Conservation (phyloP, 2,797 vertebrate genomes). For the Acanthurus lineatus region DNA sequence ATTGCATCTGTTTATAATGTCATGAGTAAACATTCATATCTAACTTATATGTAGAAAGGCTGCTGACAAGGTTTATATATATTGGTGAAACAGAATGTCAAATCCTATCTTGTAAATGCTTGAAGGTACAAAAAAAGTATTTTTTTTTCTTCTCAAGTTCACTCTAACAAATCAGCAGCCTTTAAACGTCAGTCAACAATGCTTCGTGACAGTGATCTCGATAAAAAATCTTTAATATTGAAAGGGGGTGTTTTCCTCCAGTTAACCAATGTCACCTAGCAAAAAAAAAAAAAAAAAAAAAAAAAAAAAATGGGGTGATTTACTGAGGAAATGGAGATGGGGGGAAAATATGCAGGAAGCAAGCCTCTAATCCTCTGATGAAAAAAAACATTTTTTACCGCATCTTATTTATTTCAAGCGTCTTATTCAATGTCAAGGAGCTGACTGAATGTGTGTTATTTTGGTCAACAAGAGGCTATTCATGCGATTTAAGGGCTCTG, state of each 20-base stretch:
- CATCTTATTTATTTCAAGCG: not conserved
- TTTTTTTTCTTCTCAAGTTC: not conserved
- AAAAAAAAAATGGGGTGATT: not conserved
- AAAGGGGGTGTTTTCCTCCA: not conserved
- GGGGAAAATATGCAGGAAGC: not conserved
- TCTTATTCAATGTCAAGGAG: not conserved
- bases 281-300: not conserved
- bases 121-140: not conserved
- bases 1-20: not conserved
- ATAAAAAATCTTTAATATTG: not conserved
- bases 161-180: not conserved
- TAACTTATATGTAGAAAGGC: not conserved
- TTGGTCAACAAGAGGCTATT: conserved; percentile 23
- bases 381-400: too few species aligned
- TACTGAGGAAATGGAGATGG: not conserved
- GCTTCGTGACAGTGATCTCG: not conserved
- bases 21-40: not conserved
- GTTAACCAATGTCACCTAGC: not conserved
- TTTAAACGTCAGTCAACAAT: not conserved
- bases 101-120: not conserved
- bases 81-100: not conserved
- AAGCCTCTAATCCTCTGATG: not conserved
- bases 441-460: not conserved
- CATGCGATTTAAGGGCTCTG: conserved; percentile 11
- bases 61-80: not conserved